These are phyloP conservation scores for Passer domesticus DNA, from an alignment of 2,113 vertebrate species.

Conservation along the genomic window DNA sequence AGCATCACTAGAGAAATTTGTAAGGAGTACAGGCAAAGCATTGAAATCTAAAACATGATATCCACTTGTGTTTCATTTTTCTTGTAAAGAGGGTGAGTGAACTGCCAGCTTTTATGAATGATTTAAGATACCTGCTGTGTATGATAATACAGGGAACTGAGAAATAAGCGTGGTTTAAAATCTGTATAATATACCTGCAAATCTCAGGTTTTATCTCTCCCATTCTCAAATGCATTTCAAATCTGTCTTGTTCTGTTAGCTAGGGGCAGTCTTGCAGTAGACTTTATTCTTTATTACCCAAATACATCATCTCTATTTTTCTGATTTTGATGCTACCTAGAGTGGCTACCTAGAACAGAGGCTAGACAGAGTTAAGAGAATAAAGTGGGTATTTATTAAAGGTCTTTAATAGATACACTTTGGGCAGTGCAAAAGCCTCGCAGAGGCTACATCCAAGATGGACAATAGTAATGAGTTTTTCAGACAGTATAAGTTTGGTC, in stretches of 20 bases:
- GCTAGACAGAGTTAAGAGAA: neutral
- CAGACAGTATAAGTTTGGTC: neutral
- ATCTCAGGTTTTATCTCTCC: neutral
- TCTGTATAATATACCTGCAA: neutral
- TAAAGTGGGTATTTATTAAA: neutral
- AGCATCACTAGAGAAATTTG: neutral
- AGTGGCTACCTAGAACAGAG: neutral
- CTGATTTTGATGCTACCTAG: neutral
- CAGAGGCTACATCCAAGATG: neutral
- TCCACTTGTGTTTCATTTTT: neutral
- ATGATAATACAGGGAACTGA: neutral
- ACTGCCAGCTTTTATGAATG: neutral
- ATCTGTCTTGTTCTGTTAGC: neutral
- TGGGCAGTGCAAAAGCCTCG: neutral
- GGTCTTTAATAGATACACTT: neutral
- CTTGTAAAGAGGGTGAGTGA: neutral
- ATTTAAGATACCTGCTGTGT: neutral
- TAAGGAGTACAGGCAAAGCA: neutral
- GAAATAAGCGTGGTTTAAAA: neutral
- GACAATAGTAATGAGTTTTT: accelerated
- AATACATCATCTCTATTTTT: neutral
- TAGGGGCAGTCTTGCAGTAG: neutral
- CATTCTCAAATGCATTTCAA: neutral
- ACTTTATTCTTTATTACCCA: neutral
- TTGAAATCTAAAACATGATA: neutral